A percentile compares a stretch with the other conserved stretches of the same genome.
These are phyloP conservation scores for Stramonita haemastoma DNA, from an alignment of 2,888 invertebrate genomes.

Conservation along the genomic window DNA sequence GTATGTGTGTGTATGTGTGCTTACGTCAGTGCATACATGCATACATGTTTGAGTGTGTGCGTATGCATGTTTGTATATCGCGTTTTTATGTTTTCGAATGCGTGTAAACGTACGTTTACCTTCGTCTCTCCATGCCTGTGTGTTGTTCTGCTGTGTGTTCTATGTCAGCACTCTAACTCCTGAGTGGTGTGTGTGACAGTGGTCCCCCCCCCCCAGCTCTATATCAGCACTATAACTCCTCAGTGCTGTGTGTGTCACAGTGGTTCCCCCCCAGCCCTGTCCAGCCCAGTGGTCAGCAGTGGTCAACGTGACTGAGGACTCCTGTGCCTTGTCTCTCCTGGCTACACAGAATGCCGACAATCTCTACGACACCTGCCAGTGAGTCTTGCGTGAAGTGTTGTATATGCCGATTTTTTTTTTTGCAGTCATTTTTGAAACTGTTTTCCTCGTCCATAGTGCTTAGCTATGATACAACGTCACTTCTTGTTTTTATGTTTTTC, in stretches of 20 bases:
- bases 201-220: neutral
- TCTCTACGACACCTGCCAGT: neutral
- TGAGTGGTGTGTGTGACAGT: neutral
- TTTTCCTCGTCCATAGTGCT: too few species aligned
- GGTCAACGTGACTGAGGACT: neutral
- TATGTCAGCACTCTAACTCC: too few species aligned
- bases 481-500: neutral
- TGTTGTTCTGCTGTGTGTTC: too few species aligned
- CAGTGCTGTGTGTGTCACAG: neutral
- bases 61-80: neutral
- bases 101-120: neutral
- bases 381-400: neutral
- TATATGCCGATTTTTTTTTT: too few species aligned
- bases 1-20: neutral
- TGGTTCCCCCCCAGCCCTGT: neutral
- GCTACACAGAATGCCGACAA: neutral
- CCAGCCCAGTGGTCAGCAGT: neutral
- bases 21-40: neutral
- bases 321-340: neutral
- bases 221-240: too few species aligned
- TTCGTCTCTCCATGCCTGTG: neutral
- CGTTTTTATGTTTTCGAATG: neutral
- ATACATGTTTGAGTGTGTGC: neutral
- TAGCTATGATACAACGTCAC: neutral
- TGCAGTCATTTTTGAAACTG: too few species aligned